Evolutionary conservation across 1,140 invertebrate species (phyloP), one percentile per base, ranked within the genome.

Genomic region (Heliconius nattereri): DNA sequence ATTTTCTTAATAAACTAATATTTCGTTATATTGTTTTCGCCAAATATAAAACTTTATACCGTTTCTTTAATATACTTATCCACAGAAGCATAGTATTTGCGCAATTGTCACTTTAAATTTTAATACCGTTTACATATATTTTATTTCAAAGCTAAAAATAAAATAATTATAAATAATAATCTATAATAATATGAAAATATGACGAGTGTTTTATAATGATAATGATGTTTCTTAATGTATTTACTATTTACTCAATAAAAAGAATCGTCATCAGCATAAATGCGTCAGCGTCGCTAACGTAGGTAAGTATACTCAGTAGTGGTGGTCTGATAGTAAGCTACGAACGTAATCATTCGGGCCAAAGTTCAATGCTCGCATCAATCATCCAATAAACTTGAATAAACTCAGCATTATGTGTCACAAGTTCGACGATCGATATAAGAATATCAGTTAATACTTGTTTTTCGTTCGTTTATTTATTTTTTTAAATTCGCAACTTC

Each of bases 291-390:
- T 66, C 23, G 23, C 16, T 66, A 29, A 66, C 60, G n/a, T 66
- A 66, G 7, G 20, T 54, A n/a, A 35, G 7, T 35, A 60, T 60
- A n/a, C 23, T 26, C 9, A 60, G 11, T 13, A 60, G 9, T 13
- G n/a, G 57, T 60, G 57, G 57, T 26, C 23, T 66, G 13, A 66
- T 66, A 11, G 19, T 52, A 2, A 11, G 9, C 7, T 16, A 72
- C 7, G 71, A 23, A 20, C 20, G 29, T 23, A 13, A 37, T 40
- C 37, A 40, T 72, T 37, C 37, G 19, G 71, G 16, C 19, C 16
- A 72, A 72, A 72, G 71, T 71, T 49, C 45, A 60, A 40, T 1
- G 23, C 29, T 78, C 40, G 26, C 57, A 66, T 66, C 57, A 29
- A 66, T 66, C 57, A 66, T 26, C 23, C 57, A 66, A 66, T 66